Percentiles rank a stretch among this genome's conserved stretches.
phyloP scores from a whole-genome alignment of 2,113 vertebrate genomes.

The Chloroceryle aenea region DNA sequence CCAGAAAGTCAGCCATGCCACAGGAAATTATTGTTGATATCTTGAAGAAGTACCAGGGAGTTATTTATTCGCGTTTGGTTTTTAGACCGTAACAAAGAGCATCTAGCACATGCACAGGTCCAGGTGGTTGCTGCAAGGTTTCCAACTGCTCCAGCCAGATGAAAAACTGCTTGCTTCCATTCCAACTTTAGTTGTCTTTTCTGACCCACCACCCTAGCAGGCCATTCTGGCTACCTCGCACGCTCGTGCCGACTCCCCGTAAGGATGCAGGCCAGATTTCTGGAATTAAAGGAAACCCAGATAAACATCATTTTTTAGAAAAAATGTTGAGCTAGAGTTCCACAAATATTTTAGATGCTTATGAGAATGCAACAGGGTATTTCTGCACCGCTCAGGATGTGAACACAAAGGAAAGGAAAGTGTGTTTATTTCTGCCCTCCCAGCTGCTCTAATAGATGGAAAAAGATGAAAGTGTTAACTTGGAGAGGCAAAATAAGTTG shows the following conservation, averaged over 20 bases:
- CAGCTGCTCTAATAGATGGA: conserved; percentile 13
- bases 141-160: background rate
- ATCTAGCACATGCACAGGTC: accelerated
- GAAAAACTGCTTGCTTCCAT: background rate
- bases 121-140: background rate
- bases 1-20: background rate
- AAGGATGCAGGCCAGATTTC: background rate
- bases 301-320: background rate
- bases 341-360: conserved; percentile 35
- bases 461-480: background rate
- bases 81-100: background rate
- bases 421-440: background rate
- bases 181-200: background rate
- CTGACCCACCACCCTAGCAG: accelerated
- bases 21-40: conserved; percentile 2
- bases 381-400: conserved; percentile 4
- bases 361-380: background rate
- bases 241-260: background rate
- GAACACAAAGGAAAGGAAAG: conserved; percentile 38
- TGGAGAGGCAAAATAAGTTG: background rate
- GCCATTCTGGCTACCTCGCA: background rate
- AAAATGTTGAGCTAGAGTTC: conserved; percentile 1
- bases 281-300: conserved; percentile 4
- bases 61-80: background rate
- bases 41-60: background rate